Evolutionary conservation across 2,113 vertebrate species (phyloP).

Genomic region (Tachycineta bicolor): DNA sequence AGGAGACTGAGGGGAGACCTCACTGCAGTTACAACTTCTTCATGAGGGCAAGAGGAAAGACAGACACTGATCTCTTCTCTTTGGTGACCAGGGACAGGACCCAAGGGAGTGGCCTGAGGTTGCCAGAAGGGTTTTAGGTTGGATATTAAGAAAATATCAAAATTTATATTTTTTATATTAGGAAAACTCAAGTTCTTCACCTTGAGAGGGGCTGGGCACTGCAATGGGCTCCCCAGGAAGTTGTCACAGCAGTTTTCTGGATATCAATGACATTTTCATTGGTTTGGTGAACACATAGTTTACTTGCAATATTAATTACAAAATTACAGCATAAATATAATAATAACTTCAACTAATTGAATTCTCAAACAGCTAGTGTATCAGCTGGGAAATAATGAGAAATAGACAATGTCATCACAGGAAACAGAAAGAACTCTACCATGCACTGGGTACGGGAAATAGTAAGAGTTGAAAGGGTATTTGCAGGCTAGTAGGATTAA

Average conservation of each 20-base stretch:
- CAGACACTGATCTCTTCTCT: background rate
- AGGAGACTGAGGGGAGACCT: background rate
- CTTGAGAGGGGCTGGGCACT: background rate
- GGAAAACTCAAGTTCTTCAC: background rate
- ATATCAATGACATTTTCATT: background rate
- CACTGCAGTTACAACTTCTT: background rate
- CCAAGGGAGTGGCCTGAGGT: background rate
- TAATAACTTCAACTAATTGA: background rate
- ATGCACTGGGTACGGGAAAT: background rate
- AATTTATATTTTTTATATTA: too few species aligned
- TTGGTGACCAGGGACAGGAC: background rate
- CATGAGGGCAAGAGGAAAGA: fast-evolving
- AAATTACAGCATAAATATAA: background rate
- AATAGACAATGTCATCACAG: background rate
- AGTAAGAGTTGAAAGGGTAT: background rate
- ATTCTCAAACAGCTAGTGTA: background rate
- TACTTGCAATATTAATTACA: background rate
- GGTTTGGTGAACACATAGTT: background rate
- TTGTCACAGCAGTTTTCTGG: background rate
- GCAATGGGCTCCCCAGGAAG: background rate
- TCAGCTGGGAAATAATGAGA: background rate
- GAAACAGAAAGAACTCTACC: background rate
- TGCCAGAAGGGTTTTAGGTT: background rate
- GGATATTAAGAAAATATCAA: too few species aligned
- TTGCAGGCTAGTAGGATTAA: background rate